Evolutionary conservation across 2,113 vertebrate genomes (phyloP), one percentile per base, ranked within the genome.

Genomic region (Zingel zingel): DNA sequence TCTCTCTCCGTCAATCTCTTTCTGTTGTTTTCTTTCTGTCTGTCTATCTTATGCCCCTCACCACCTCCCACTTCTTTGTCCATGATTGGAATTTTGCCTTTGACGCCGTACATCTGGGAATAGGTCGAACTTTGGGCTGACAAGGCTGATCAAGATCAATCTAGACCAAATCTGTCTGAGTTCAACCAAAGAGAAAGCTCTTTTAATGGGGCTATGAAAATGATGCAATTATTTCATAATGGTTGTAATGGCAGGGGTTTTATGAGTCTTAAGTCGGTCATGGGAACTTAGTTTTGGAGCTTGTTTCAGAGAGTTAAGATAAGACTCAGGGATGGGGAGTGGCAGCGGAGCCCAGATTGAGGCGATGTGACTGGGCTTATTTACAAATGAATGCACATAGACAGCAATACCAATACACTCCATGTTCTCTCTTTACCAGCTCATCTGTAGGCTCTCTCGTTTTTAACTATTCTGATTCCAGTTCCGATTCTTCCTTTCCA

Each of bases 141-240:
- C 36, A 1, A 33, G 3, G 4, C 19, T n/a, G 58, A 83, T 80
- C 33, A 64, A 69, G 64, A 79, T 62, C 1, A 2, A 81, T 84
- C 54, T 13, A 18, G 69, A 86, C 58, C 27, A 77, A 74, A 73
- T 83, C 72, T 75, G 73, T 77, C 76, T 30, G 27, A 3, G 30
- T 82, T 80, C 62, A 64, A 9, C 69, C 33, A 48, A 36, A 79
- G 48, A 81, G 67, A 64, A 21, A 67, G 36, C 53, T 72, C 63
- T 86, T 87, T 78, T 43, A 43, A 54, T 39, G 54, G 73, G 33
- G 56, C 16, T 58, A 61, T 71, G 77, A 80, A 81, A 73, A 36
- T 90, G 87, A 90, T 84, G 92, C 82, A 92, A 92, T 83, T 74
- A 65, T 91, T 84, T 79, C 74, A 54, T 68, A 83, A 79, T 47